Evolutionary conservation across 2,113 vertebrate species (phyloP), one percentile per base, ranked within the genome.

Genomic region (Malurus cyaneus): DNA sequence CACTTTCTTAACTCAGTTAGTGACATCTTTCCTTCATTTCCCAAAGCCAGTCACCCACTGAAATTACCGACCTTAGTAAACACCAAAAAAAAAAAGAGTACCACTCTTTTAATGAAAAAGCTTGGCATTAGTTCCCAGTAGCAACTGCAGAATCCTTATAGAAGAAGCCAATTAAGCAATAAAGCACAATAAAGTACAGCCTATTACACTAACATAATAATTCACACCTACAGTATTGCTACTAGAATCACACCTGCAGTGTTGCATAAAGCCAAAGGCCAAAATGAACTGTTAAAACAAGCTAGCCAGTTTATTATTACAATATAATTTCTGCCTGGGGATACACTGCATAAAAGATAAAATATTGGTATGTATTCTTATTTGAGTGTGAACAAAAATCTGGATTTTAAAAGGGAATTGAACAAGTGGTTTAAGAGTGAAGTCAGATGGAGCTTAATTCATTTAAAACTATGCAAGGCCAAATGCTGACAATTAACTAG

Each of bases 241-340:
- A 89, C 92, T 89, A 88, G 86, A 92, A 78, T 91, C 93, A 84
- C 91, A 91, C 91, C 94, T 94, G 94, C 81, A 77, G 47, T 86
- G 82, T 90, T 96, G 72, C 84, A 86, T 70, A 76, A 89, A 92
- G 73, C 62, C 94, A 93, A 95, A 96, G 96, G 47, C 39, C 86
- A 96, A 82, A n/a, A n/a, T n/a, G 49, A 93, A 65, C 70, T 92
- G 46, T 90, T 94, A 91, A 97, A 96, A 90, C 60, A 86, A 66
- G 73, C 79, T 89, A 74, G 89, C 78, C 92, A 88, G 82, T 94
- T 97, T 92, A 92, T 87, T 92, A 92, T 92, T 92, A 92, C 54
- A 74, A 29, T 89, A 72, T 91, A 92, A 93, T 89, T 83, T 86
- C 91, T 94, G 86, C 79, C 93, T 84, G 74, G 82, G 87, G 91